Evolutionary conservation across 2,797 vertebrate genomes (phyloP), one percentile per base, ranked within the genome.

Genomic region (Botia almorhae): DNA sequence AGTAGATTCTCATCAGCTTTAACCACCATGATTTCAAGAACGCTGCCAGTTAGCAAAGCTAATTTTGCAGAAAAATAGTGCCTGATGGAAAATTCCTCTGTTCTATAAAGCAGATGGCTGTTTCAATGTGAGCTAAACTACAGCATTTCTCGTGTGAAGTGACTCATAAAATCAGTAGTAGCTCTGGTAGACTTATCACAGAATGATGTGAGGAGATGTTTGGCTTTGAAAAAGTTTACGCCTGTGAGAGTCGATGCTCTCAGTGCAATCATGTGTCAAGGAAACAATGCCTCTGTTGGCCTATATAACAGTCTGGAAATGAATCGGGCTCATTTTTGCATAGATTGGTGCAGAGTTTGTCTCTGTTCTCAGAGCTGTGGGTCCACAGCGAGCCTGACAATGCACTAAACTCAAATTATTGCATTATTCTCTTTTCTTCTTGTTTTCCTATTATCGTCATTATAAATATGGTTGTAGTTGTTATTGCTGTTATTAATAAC

Each of bases 271-370:
- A 63, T 70, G 46, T 71, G 26, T 63, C 76, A 78, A 61, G 46
- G 56, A 71, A 78, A 71, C 68, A 70, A 14, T 39, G 76, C 56
- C 56, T 70, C 68, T 71, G 43, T 70, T 78, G 68, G 46, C 76
- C 46, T 78, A 70, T 71, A 53, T 51, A 70, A 63, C 50, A 70
- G 43, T 39, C 76, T 23, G 76, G 61, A 51, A 70, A 61, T 60
- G 69, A 78, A 63, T 53, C 43, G 19, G 67, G 26, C 68, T 78
- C n/a, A 23, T 36, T 36, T 70, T 70, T 7, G 55, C 56, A 78
- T 61, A 36, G 55, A 63, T 61, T 43, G 43, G 14, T 55, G 21
- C 1, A 0, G 14, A 60, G 51, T 56, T 23, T 43, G 74, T 53
- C 19, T 10, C 1, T 63, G 14, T 17, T 51, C 10, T 17, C 13